These are phyloP conservation scores for Raphicerus campestris DNA, from an alignment of 2,113 vertebrate species.

Conservation along the genomic window DNA sequence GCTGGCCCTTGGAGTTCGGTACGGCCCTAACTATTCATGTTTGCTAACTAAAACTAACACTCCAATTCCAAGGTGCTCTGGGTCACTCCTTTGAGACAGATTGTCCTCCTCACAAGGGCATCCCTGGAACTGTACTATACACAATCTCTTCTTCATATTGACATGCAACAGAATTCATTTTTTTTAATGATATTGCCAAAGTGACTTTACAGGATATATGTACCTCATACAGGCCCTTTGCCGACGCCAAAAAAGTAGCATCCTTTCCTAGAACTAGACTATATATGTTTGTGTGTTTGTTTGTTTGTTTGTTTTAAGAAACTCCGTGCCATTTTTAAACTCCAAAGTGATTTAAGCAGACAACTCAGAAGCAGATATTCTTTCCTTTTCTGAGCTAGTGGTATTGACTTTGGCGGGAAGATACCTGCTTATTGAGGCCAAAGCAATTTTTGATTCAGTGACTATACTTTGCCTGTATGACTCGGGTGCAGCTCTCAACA, in stretches of 20 bases:
- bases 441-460: not conserved
- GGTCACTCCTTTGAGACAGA: not conserved
- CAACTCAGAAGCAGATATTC: not conserved
- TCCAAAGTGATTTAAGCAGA: not conserved
- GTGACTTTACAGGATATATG: not conserved
- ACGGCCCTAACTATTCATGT: slow-evolving; percentile 89
- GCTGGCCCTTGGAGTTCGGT: slow-evolving; percentile 97
- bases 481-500: not conserved
- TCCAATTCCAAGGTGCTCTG: slow-evolving; percentile 63
- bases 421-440: slow-evolving; percentile 7
- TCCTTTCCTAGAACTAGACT: not conserved
- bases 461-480: not conserved
- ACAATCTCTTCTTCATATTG: not conserved
- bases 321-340: not conserved
- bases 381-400: not conserved
- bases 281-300: not conserved
- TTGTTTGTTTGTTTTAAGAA: not conserved
- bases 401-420: not conserved
- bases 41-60: slow-evolving; percentile 72
- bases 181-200: not conserved
- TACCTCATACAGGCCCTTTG: not conserved
- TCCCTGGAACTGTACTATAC: not conserved
- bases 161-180: not conserved
- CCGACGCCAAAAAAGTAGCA: not conserved
- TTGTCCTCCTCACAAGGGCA: not conserved